Conservation (phyloP, 2,888 invertebrate genomes). For the Luffia ferchaultella region DNA sequence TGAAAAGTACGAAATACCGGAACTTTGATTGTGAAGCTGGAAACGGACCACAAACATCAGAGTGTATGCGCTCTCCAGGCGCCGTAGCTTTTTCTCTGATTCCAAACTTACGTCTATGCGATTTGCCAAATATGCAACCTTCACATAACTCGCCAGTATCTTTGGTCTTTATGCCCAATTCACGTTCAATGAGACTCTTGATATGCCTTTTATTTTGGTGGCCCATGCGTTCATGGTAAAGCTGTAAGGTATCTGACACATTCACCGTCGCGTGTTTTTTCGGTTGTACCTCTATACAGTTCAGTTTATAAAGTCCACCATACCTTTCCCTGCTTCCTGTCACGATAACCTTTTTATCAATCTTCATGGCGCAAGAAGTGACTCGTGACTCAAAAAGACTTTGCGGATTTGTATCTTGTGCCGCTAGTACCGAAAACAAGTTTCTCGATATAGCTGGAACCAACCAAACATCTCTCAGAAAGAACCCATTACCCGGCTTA, state of each 20-base stretch:
- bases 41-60: constrained; percentile 13
- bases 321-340: neutral
- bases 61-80: constrained; percentile 9
- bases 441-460: neutral
- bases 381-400: neutral
- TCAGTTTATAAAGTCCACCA: neutral
- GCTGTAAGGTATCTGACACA: neutral
- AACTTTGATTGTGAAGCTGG: neutral
- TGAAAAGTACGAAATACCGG: constrained; percentile 1
- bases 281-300: neutral
- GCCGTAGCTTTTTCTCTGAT: constrained; percentile 5
- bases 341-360: neutral
- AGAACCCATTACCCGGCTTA: neutral
- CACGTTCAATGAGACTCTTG: constrained; percentile 5
- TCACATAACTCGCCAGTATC: constrained; percentile 8
- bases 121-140: constrained; percentile 12
- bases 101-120: constrained; percentile 9
- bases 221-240: constrained; percentile 8
- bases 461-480: neutral
- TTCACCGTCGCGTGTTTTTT: neutral
- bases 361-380: neutral
- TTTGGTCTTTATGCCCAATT: constrained; percentile 8
- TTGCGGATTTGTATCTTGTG: neutral
- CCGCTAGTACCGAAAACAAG: neutral
- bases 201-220: constrained; percentile 11